Base-by-base conservation (phyloP, 2,888 invertebrate genomes). In the Ectobius pallidus region DNA sequence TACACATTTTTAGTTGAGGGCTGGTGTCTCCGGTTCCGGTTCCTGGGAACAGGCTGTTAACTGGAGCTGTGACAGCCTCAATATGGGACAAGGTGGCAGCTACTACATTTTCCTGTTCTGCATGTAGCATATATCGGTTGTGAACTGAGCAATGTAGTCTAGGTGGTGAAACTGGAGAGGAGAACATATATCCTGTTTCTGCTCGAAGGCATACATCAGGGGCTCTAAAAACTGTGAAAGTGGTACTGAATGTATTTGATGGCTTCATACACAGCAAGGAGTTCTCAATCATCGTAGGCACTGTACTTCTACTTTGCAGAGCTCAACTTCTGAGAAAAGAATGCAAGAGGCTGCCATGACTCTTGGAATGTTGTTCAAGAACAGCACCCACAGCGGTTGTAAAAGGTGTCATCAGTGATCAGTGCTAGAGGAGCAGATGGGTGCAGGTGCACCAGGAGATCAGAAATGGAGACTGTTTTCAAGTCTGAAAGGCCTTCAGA, bases 111-210 rank as follows among this genome's bases (percentile, higher is more conserved):
- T 67, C 67, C 34, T 7, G 46, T 18, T 67, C n/a, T 46, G 20
- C 2, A 68, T 39, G 20, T 68, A 69, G 1, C 62, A 46, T n/a
- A 72, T 72, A 22, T 69, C 72, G 3, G 69, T 72, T 11, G 46
- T 30, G 46, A 46, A 72, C 30, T 69, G 62, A 3, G 67, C 61
- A 25, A 72, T 61, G 30, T 20, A 61, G 20, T 69, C 42, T 1
- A 72, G 44, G 20, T 71, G 25, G 20, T 44, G 25, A 18, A 72
- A 69, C 61, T 68, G 71, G 0, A 65, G 4, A 1, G 39, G 69
- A 3, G 72, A 69, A 22, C 69, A 69, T 1, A 58, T 72, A 11
- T 69, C 69, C 0, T 32, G 6, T 14, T 61, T 58, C n/a, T 61
- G 69, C 18, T 49, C 42, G 30, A 72, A 72, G 25, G 69, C 69